Evolutionary conservation across 2,888 invertebrate genomes (phyloP), one percentile per base, ranked within the genome.

Genomic region (Lasioglossum leucozonium): DNA sequence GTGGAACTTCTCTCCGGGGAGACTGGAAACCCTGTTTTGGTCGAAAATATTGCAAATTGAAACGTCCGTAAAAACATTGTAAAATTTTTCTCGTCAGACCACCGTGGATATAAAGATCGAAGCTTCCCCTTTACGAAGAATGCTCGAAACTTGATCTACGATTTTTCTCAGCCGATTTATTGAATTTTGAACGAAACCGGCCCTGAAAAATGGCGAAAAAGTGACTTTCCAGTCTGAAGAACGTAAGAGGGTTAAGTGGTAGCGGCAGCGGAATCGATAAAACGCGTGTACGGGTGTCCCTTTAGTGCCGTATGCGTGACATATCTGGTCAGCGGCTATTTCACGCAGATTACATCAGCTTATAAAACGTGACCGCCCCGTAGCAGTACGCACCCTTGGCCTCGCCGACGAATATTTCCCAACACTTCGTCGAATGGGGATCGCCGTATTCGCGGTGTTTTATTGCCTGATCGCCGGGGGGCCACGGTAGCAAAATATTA

Each of bases 401-500:
- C 44, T 44, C 75, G 62, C 44, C 11, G 44, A 44, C 58, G 82
- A 73, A 79, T 81, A n/a, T 85, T 78, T 67, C 75, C 62, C 74
- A 58, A 72, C 72, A 72, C 78, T 84, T 72, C 37, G 62, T 58
- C 44, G 74, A 67, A 72, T 51, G 62, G 79, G 79, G 72, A 79
- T 83, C 79, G 76, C 37, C 42, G 72, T 65, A 69, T 82, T 34
- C 82, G 47, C 73, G 76, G 73, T 78, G 89, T 65, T 89, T 89
- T 89, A 84, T 81, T 69, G 79, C 55, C 44, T 30, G 73, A 78
- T 78, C 72, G 79, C 79, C 73, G 76, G 47, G 18, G 2, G 18
- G 18, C 44, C 55, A 78, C 65, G 72, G 75, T 83, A 77, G 85
- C 83, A 79, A 89, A 89, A 89, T 89, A 89, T 89, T 85, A 87